Evolutionary conservation across 2,888 invertebrate genomes (phyloP).

Genomic region (Craniophora ligustri): DNA sequence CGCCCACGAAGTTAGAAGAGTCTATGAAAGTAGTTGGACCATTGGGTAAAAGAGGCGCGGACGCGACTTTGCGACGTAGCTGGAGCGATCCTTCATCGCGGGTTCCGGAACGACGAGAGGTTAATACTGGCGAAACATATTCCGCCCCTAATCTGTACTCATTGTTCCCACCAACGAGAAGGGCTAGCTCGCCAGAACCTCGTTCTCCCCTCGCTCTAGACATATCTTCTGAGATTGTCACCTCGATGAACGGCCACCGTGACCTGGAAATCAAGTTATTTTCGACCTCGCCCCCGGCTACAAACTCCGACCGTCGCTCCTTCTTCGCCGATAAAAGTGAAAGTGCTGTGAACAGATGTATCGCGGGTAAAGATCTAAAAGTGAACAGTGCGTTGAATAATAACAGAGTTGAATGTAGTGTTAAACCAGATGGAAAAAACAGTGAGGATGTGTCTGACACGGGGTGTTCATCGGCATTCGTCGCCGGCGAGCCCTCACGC

Average conservation of each 20-base stretch:
- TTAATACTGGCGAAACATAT: conserved; percentile 71
- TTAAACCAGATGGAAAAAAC: conserved; percentile 72
- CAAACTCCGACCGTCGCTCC: conserved; percentile 81
- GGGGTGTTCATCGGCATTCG: conserved; percentile 73
- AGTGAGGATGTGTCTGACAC: conserved; percentile 78
- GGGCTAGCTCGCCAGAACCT: conserved; percentile 79
- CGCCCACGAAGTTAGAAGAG: conserved; percentile 84
- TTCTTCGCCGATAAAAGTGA: conserved; percentile 86
- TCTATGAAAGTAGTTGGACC: conserved; percentile 86
- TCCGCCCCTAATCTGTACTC: conserved; percentile 85
- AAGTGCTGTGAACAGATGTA: conserved; percentile 84
- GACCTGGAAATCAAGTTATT: conserved; percentile 94
- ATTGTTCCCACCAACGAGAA: conserved; percentile 80
- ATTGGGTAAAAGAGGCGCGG: conserved; percentile 76
- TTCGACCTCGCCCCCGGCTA: conserved; percentile 89
- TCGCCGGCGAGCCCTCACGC: conserved; percentile 74
- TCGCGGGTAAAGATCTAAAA: conserved; percentile 75
- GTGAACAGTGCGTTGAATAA: conserved; percentile 82
- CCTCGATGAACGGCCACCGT: conserved; percentile 92
- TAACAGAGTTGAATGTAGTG: conserved; percentile 75
- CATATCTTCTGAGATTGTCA: conserved; percentile 93
- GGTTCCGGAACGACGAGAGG: conserved; percentile 78
- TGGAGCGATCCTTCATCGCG: conserved; percentile 90
- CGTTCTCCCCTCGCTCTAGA: conserved; percentile 88
- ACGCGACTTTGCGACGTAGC: conserved; percentile 87